These are phyloP conservation scores for Rhopalosiphum nymphaeae DNA, from an alignment of 2,888 invertebrate genomes.

Conservation along the genomic window DNA sequence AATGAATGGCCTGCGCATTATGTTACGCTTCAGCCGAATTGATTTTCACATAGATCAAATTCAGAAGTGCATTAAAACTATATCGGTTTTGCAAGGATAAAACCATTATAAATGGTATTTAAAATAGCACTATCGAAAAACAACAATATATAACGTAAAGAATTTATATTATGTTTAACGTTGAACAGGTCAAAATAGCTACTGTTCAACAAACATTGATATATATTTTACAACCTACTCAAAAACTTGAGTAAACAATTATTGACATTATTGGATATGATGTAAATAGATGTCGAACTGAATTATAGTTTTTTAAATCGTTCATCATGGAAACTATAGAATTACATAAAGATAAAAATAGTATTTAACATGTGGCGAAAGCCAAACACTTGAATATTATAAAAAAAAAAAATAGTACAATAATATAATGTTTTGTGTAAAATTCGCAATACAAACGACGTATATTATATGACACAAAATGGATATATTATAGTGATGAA, in stretches of 20 bases:
- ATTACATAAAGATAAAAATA: neutral
- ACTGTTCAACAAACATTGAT: neutral
- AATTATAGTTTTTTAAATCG: neutral
- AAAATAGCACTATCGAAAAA: neutral
- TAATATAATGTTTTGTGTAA: neutral
- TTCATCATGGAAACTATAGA: neutral
- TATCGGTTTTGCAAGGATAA: constrained; percentile 1
- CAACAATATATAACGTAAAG: neutral
- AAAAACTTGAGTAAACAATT: neutral
- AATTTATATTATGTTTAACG: neutral
- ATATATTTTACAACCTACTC: neutral
- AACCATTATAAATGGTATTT: neutral
- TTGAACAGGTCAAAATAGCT: neutral
- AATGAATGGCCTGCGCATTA: neutral
- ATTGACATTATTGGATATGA: neutral
- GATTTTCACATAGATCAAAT: constrained; percentile 7
- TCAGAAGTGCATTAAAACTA: neutral
- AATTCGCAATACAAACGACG: neutral
- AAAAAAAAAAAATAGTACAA: neutral
- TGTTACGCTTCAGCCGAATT: neutral
- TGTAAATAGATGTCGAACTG: neutral
- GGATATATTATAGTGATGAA: neutral
- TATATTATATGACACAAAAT: neutral
- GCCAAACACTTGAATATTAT: neutral
- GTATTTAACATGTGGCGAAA: neutral